A percentile compares a stretch with the other conserved stretches of the same genome.
These are phyloP conservation scores for Pseudopipra pipra DNA, from an alignment of 2,113 vertebrate species.

Conservation along the genomic window DNA sequence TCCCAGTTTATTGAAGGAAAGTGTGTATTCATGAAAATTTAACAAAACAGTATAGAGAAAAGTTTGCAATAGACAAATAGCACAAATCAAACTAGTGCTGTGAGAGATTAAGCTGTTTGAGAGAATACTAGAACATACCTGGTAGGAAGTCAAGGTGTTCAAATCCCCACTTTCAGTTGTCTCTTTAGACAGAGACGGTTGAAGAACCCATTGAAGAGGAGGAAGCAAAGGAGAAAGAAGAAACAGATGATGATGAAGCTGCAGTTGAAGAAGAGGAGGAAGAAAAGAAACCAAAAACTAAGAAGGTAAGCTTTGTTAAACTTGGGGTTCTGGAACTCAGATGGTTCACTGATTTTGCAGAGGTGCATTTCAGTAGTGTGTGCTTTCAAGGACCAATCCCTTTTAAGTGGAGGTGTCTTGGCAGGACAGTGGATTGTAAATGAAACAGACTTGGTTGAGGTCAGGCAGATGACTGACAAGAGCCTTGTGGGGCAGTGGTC, in stretches of 20 bases:
- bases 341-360: background rate
- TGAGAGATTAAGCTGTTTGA: background rate
- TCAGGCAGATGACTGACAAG: background rate
- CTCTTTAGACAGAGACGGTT: slow-evolving; percentile 90
- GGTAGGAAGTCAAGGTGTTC: background rate
- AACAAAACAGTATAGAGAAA: background rate
- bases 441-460: background rate
- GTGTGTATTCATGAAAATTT: background rate
- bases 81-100: background rate
- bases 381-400: background rate
- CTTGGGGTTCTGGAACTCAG: background rate
- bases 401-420: background rate
- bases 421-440: background rate
- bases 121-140: background rate
- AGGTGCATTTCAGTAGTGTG: background rate
- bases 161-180: background rate
- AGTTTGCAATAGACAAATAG: background rate
- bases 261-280: slow-evolving; percentile 91
- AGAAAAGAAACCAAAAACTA: slow-evolving; percentile 96
- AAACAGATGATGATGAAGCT: slow-evolving; percentile 89
- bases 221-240: slow-evolving; percentile 76
- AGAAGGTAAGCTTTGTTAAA: slow-evolving; percentile 78
- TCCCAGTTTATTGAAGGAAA: background rate
- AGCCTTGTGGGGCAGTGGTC: background rate
- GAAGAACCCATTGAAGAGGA: slow-evolving; percentile 95